Conservation (phyloP, 2,113 vertebrate genomes). For the Oncorhynchus gorbuscha region DNA sequence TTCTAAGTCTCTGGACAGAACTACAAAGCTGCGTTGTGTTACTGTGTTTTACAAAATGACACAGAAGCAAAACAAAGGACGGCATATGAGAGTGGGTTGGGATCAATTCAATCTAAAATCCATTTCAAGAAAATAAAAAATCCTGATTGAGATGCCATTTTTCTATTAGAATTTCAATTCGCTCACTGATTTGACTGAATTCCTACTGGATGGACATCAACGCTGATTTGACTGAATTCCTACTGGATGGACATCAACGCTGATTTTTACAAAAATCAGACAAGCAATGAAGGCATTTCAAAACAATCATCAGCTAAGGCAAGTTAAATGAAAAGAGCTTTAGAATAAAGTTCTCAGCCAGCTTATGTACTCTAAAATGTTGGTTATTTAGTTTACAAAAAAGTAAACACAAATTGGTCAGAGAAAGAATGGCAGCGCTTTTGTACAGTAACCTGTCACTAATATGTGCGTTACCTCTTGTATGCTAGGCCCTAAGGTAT, state of each 20-base stretch:
- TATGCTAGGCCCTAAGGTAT: background rate
- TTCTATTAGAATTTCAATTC: too few relatives aligned
- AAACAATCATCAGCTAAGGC: slow-evolving; percentile 22
- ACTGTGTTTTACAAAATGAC: too few relatives aligned
- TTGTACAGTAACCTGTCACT: slow-evolving; percentile 1
- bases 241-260: too few relatives aligned
- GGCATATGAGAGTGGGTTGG: background rate
- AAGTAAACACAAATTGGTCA: background rate
- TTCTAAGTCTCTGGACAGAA: background rate
- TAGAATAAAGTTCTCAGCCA: background rate
- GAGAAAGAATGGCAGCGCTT: background rate
- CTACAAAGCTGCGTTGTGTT: background rate
- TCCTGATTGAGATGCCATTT: too few relatives aligned
- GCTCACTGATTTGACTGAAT: background rate
- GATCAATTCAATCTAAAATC: too few relatives aligned
- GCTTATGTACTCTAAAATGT: slow-evolving; percentile 2
- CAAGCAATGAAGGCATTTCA: slow-evolving; percentile 7
- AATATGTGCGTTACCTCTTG: background rate
- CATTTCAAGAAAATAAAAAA: background rate
- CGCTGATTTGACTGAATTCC: background rate
- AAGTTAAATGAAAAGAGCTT: slow-evolving; percentile 3
- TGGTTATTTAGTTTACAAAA: background rate
- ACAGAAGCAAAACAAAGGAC: slow-evolving; percentile 1
- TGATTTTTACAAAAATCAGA: background rate
- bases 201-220: too few relatives aligned